phyloP scores from a whole-genome alignment of 2,888 invertebrate genomes.

The Lycocerus yunnanus region DNA sequence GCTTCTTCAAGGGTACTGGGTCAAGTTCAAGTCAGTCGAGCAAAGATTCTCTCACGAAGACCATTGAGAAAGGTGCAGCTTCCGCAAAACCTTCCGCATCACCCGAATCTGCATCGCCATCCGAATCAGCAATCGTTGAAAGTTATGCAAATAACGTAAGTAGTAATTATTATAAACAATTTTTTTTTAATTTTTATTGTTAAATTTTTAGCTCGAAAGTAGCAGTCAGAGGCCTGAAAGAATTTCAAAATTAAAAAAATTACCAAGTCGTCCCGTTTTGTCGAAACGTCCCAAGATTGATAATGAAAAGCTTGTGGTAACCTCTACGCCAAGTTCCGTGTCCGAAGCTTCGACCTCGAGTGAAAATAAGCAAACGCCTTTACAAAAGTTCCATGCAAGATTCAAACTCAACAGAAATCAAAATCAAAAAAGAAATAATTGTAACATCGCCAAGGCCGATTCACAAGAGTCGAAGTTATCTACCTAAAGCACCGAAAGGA shows the following conservation, averaged over 20 bases:
- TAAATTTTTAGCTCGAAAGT: neutral
- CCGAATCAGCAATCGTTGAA: neutral
- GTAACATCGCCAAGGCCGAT: slow-evolving; percentile 4
- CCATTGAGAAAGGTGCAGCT: slow-evolving; percentile 41
- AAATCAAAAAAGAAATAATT: neutral
- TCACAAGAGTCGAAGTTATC: slow-evolving; percentile 18
- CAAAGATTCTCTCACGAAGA: slow-evolving; percentile 38
- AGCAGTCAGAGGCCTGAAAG: neutral
- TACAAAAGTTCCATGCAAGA: slow-evolving; percentile 47
- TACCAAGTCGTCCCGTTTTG: neutral
- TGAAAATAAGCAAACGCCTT: neutral
- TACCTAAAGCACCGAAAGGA: slow-evolving; percentile 38
- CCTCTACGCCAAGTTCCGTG: neutral
- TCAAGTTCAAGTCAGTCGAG: slow-evolving; percentile 42
- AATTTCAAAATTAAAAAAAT: neutral
- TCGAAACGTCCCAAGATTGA: neutral
- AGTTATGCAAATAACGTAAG: slow-evolving; percentile 8
- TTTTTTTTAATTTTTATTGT: neutral
- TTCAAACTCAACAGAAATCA: slow-evolving; percentile 35
- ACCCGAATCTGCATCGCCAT: slow-evolving; percentile 24
- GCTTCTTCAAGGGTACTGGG: slow-evolving; percentile 31
- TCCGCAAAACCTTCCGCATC: slow-evolving; percentile 31
- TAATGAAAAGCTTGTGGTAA: neutral
- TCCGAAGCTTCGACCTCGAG: neutral
- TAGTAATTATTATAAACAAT: neutral